phyloP scores from a whole-genome alignment of 2,888 invertebrate species.

The Cosmia trapezina region DNA sequence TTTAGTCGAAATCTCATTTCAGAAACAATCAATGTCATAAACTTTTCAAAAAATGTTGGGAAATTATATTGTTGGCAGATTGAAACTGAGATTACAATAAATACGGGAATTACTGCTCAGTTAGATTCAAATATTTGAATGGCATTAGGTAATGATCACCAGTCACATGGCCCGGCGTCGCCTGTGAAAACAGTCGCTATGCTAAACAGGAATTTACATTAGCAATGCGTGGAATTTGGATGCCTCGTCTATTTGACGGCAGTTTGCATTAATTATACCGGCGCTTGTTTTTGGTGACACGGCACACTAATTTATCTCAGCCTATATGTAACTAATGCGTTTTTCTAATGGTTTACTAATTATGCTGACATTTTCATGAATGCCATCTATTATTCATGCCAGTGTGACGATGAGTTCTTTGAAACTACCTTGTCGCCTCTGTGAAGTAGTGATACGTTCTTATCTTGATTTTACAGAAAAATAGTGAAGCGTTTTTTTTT shows the following conservation, averaged over 20 bases:
- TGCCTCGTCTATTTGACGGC: slow-evolving; percentile 40
- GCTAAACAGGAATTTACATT: slow-evolving; percentile 56
- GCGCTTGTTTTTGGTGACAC: slow-evolving; percentile 44
- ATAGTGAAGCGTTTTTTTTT: too few relatives aligned
- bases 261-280: slow-evolving; percentile 55
- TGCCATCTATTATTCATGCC: too few relatives aligned
- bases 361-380: not conserved
- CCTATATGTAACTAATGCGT: not conserved
- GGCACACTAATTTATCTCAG: not conserved
- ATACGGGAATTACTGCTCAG: too few relatives aligned
- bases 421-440: too few relatives aligned
- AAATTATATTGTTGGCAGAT: too few relatives aligned
- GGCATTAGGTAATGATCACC: slow-evolving; percentile 44
- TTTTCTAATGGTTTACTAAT: not conserved
- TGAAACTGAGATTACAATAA: too few relatives aligned
- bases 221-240: slow-evolving; percentile 42
- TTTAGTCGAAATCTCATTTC: too few relatives aligned
- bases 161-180: slow-evolving; percentile 47
- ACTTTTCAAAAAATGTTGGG: not conserved
- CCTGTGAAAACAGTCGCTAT: slow-evolving; percentile 60
- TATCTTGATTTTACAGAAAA: too few relatives aligned
- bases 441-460: too few relatives aligned
- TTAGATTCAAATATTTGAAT: not conserved
- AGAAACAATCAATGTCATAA: not conserved
- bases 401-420: too few relatives aligned